phyloP scores from a whole-genome alignment of 1,140 invertebrate genomes.

The Mactra quadrangularis region DNA sequence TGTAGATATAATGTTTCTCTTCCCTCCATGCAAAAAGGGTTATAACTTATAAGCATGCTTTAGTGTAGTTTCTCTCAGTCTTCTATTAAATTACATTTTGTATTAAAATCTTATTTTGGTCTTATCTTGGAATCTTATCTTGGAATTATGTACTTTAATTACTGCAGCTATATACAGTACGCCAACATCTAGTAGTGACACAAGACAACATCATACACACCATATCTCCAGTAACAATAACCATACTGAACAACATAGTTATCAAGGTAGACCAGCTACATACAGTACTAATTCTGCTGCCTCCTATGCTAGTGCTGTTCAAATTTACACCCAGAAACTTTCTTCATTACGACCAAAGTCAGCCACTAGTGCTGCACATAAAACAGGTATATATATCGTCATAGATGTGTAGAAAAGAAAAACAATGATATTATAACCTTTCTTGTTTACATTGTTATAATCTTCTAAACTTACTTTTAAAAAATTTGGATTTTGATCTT shows the following conservation, averaged over 20 bases:
- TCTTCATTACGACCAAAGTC: conserved; percentile 70
- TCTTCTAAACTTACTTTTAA: background rate
- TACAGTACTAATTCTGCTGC: conserved; percentile 69
- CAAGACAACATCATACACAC: conserved; percentile 4
- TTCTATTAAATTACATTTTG: no score
- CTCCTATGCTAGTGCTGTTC: conserved; percentile 77
- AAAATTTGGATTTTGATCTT: background rate
- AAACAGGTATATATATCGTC: conserved; percentile 64
- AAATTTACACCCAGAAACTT: conserved; percentile 80
- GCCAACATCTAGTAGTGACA: conserved; percentile 52
- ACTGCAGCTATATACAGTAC: conserved; percentile 53
- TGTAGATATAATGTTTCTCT: no score
- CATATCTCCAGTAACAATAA: conserved; percentile 17
- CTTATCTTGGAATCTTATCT: no score
- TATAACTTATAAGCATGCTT: no score
- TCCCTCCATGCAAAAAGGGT: no score
- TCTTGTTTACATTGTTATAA: no score
- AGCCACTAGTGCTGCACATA: conserved; percentile 64
- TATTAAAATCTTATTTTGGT: no score
- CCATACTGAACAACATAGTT: background rate
- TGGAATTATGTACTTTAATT: background rate
- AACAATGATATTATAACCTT: no score
- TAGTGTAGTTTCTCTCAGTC: no score
- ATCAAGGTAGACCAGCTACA: conserved; percentile 33
- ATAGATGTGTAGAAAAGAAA: background rate